These are phyloP conservation scores for Holocentrus rufus DNA, from an alignment of 2,797 vertebrate genomes.

Conservation along the genomic window DNA sequence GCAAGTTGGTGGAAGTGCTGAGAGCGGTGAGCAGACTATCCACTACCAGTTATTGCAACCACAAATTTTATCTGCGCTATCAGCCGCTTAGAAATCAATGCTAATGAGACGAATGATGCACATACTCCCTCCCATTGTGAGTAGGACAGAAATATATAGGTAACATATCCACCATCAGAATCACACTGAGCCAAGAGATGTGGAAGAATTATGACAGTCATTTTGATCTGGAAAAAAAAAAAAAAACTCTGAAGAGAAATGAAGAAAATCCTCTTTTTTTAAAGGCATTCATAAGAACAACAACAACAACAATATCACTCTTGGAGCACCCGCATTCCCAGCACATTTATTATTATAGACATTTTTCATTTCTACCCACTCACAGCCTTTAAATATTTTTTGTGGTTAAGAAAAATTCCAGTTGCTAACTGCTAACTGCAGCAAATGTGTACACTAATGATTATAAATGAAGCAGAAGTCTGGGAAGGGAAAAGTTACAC, in stretches of 20 bases:
- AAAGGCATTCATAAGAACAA: slow-evolving; percentile 42
- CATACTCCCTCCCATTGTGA: slow-evolving; percentile 5
- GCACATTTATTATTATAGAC: slow-evolving; percentile 59
- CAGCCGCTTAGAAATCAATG: slow-evolving; percentile 25
- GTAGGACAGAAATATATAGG: slow-evolving; percentile 33
- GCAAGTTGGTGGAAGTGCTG: slow-evolving; percentile 2
- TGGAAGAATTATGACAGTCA: slow-evolving; percentile 60
- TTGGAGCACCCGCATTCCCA: slow-evolving; percentile 35
- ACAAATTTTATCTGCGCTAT: neutral
- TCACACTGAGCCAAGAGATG: slow-evolving; percentile 48
- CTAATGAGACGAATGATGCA: slow-evolving; percentile 21
- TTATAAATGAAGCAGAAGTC: slow-evolving; percentile 58
- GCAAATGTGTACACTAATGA: slow-evolving; percentile 51
- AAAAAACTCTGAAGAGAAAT: slow-evolving; percentile 31
- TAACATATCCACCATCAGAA: slow-evolving; percentile 40
- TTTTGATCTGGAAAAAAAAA: slow-evolving; percentile 55
- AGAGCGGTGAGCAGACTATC: slow-evolving; percentile 21
- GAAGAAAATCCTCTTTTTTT: slow-evolving; percentile 25
- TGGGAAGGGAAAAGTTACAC: slow-evolving; percentile 38
- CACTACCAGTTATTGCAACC: slow-evolving; percentile 24
- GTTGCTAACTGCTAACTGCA: slow-evolving; percentile 41
- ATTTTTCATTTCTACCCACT: slow-evolving; percentile 59
- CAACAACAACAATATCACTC: slow-evolving; percentile 63
- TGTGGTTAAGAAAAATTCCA: slow-evolving; percentile 14
- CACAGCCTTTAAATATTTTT: slow-evolving; percentile 37